Percentiles rank a stretch among this genome's conserved stretches.
Conservation (phyloP, 2,113 vertebrate species). For the Trachemys scripta region DNA sequence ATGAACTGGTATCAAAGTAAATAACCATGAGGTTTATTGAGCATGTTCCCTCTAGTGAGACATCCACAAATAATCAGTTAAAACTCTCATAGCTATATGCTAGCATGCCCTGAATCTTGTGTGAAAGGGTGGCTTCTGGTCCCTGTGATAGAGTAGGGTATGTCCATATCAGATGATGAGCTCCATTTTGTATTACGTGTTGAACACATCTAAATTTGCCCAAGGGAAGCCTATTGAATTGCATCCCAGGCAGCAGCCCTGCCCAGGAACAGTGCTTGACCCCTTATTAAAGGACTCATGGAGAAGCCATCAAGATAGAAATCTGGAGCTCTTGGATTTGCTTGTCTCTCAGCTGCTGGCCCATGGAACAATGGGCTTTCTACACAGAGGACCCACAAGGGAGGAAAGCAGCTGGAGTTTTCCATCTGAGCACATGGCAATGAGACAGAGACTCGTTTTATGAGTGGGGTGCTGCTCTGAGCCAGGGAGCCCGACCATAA, state of each 20-base stretch:
- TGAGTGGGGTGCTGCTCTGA: background rate
- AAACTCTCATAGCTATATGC: background rate
- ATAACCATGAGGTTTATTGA: background rate
- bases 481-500: background rate
- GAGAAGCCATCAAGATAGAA: background rate
- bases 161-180: background rate
- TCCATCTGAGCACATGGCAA: background rate
- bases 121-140: background rate
- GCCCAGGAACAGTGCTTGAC: background rate
- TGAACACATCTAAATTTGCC: background rate
- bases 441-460: background rate
- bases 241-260: background rate
- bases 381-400: background rate
- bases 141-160: background rate
- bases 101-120: background rate
- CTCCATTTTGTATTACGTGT: background rate
- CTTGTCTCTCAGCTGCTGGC: no score
- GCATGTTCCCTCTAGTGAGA: background rate
- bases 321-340: background rate
- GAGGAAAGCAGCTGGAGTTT: background rate
- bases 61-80: background rate
- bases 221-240: background rate
- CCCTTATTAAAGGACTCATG: background rate
- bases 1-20: background rate
- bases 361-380: no score